Conservation (phyloP, 2,113 vertebrate genomes). For the Hemiscyllium ocellatum region DNA sequence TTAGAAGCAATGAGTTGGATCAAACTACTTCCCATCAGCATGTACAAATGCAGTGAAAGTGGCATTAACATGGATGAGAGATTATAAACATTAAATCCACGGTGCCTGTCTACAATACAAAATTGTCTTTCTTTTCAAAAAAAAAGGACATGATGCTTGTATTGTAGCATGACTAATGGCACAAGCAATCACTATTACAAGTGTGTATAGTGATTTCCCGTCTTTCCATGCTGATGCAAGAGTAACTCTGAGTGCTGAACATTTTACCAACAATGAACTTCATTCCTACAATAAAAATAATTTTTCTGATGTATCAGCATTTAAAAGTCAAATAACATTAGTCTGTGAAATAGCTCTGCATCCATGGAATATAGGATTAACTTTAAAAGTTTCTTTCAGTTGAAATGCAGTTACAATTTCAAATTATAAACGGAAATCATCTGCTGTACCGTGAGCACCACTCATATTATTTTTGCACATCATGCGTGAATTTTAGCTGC, state of each 20-base stretch:
- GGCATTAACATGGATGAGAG: not conserved
- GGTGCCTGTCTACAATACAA: not conserved
- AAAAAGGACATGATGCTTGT: not conserved
- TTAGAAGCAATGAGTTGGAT: not conserved
- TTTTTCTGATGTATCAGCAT: not conserved
- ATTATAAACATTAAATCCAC: not conserved
- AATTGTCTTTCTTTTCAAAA: not conserved
- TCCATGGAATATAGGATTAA: not conserved
- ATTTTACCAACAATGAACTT: not conserved
- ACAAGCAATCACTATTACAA: not conserved
- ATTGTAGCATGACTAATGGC: not conserved
- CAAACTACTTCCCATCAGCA: not conserved
- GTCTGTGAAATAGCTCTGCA: not conserved
- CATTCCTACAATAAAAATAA: not conserved
- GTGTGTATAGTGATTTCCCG: not conserved
- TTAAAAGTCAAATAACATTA: not conserved
- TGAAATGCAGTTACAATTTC: not conserved
- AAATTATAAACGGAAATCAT: not conserved
- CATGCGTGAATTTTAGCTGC: not conserved
- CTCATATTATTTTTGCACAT: not conserved
- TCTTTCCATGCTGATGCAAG: not conserved
- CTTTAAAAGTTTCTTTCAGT: too few species aligned
- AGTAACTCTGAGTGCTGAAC: not conserved
- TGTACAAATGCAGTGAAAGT: not conserved
- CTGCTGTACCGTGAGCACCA: slow-evolving; percentile 29